Conservation (phyloP, 2,113 vertebrate species). For the Cygnus atratus region DNA sequence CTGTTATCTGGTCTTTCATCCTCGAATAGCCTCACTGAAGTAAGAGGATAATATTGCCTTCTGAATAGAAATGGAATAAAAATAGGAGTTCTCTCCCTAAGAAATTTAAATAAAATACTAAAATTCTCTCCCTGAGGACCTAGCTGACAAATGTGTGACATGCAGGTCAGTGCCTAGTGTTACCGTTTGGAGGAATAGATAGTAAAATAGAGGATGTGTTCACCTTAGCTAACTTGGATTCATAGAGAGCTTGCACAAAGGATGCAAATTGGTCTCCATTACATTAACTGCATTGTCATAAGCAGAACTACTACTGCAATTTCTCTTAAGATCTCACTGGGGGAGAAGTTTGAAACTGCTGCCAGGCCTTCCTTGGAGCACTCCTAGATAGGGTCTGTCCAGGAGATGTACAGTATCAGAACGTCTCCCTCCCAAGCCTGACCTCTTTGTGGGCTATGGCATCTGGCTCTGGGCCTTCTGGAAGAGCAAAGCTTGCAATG, state of each 20-base stretch:
- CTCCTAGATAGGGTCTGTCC: background rate
- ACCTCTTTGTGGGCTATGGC: slow-evolving; percentile 3
- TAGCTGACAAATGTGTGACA: accelerated
- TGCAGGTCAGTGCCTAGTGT: background rate
- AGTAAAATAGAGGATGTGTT: background rate
- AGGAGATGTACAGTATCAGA: background rate
- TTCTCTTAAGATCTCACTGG: background rate
- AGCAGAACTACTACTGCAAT: background rate
- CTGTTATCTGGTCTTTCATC: background rate
- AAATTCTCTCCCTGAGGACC: background rate
- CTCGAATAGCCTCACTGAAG: background rate
- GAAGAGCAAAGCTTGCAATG: background rate
- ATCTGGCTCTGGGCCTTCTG: background rate
- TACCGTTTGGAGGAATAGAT: background rate
- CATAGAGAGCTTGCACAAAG: background rate
- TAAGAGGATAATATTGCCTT: background rate
- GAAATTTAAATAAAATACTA: background rate
- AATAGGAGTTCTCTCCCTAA: background rate
- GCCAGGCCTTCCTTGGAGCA: background rate
- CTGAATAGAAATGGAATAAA: background rate
- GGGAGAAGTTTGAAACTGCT: background rate
- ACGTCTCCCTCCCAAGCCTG: background rate
- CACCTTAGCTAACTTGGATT: background rate
- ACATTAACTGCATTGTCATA: background rate
- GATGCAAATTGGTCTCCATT: accelerated